Conservation (phyloP, 2,888 invertebrate genomes). For the Megalurothrips usitatus region DNA sequence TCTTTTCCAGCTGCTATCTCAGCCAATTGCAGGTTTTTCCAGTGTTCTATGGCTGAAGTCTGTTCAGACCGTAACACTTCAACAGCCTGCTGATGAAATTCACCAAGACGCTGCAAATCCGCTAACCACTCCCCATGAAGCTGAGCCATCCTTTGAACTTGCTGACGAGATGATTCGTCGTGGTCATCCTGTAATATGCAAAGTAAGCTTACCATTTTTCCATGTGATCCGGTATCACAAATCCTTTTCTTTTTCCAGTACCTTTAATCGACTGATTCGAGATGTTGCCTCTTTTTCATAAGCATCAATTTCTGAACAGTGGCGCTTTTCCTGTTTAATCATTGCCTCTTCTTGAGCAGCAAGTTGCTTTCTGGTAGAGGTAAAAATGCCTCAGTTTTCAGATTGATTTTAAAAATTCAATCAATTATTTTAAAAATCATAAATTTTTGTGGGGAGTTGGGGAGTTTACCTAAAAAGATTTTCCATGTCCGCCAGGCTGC, state of each 20-base stretch:
- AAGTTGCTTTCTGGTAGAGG: not conserved
- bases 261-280: not conserved
- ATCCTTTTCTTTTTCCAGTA: not conserved
- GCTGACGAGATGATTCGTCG: not conserved
- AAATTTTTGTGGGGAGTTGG: too few species aligned
- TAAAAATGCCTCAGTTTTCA: not conserved
- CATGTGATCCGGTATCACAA: not conserved
- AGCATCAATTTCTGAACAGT: not conserved
- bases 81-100: slow-evolving; percentile 11
- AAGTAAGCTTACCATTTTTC: not conserved
- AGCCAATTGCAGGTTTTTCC: not conserved
- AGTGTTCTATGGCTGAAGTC: not conserved
- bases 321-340: not conserved
- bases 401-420: not conserved
- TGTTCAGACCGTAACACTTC: not conserved
- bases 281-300: not conserved
- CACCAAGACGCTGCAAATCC: not conserved
- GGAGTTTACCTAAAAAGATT: not conserved
- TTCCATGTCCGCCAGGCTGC: not conserved
- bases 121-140: slow-evolving; percentile 3
- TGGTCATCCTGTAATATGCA: not conserved
- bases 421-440: not conserved
- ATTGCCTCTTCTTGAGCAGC: not conserved
- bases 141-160: not conserved
- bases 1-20: not conserved